These are phyloP conservation scores for Rhineura floridana DNA, from an alignment of 2,113 vertebrate genomes.

Conservation along the genomic window DNA sequence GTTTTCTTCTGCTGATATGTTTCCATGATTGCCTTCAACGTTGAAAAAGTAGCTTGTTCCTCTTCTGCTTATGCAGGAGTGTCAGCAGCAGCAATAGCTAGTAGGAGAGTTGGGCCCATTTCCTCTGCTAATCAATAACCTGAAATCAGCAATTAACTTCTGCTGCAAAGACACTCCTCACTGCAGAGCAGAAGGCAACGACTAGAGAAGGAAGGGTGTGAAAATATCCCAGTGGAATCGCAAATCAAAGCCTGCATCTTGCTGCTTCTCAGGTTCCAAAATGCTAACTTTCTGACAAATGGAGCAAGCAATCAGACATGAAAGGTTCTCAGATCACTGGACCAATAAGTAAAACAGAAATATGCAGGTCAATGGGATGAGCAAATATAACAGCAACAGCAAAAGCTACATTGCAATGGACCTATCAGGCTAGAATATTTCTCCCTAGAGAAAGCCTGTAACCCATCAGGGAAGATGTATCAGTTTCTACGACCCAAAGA, in stretches of 20 bases:
- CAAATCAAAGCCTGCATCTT: background rate
- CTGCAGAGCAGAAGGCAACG: slow-evolving; percentile 5
- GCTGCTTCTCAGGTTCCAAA: background rate
- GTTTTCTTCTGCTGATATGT: background rate
- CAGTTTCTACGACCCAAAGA: background rate
- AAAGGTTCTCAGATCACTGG: slow-evolving; percentile 5
- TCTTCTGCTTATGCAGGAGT: background rate
- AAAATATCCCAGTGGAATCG: background rate
- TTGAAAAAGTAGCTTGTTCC: background rate
- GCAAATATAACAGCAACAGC: background rate
- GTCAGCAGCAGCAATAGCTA: background rate
- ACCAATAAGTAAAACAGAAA: slow-evolving; percentile 1
- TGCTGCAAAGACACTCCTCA: background rate
- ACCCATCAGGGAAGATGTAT: background rate
- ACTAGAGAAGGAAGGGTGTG: background rate
- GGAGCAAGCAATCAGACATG: background rate
- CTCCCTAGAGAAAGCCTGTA: background rate
- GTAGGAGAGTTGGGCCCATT: background rate
- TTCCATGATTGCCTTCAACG: background rate
- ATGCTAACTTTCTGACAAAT: background rate
- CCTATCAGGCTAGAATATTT: background rate
- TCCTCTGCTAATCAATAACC: slow-evolving; percentile 9
- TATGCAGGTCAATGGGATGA: background rate
- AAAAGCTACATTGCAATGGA: background rate
- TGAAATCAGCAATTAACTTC: background rate